phyloP scores from a whole-genome alignment of 2,113 vertebrate genomes.

The Paradisaea rubra region DNA sequence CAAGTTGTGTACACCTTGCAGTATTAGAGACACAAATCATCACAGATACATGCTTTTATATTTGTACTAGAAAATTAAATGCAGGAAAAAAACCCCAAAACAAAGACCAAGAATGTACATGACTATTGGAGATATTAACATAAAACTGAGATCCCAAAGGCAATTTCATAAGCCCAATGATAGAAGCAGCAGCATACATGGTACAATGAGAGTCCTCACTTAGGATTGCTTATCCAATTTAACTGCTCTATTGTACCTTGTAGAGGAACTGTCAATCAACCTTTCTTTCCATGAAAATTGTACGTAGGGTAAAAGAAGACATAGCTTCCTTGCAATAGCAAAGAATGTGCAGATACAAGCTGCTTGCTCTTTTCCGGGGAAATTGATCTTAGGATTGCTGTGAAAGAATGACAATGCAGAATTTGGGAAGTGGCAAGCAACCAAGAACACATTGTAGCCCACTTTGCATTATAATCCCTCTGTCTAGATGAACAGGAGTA shows the following conservation, averaged over 20 bases:
- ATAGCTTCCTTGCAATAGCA: background rate
- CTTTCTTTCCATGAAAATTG: background rate
- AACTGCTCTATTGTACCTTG: background rate
- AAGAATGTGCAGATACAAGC: background rate
- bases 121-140: background rate
- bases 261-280: background rate
- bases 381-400: background rate
- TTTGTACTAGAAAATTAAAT: background rate
- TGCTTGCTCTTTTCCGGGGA: background rate
- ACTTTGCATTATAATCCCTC: background rate
- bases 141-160: background rate
- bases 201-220: background rate
- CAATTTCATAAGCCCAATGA: background rate
- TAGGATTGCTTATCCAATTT: background rate
- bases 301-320: background rate
- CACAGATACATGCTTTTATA: background rate
- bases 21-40: background rate
- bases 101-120: background rate
- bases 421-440: background rate
- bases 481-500: background rate
- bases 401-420: background rate
- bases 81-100: rapidly evolving
- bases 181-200: background rate
- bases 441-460: background rate
- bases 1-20: background rate